Conservation (phyloP, 1,140 invertebrate genomes). For the Drosophila albomicans region DNA sequence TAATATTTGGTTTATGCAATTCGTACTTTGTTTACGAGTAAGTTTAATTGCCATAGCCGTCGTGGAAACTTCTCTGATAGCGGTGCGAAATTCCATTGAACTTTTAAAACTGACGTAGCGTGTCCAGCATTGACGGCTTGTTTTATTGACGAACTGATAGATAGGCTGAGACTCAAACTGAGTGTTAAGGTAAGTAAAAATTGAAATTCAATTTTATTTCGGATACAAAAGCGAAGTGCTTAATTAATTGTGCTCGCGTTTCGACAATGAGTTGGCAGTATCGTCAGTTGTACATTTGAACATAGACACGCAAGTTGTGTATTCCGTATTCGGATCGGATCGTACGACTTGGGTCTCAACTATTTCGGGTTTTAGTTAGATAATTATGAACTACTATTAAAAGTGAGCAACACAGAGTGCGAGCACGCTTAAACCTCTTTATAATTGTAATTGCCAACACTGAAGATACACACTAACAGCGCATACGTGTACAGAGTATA, state of each 20-base stretch:
- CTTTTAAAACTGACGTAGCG: constrained; percentile 73
- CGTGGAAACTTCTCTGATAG: neutral
- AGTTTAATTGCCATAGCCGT: constrained; percentile 47
- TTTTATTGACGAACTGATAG: constrained; percentile 18
- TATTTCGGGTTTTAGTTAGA: constrained; percentile 20
- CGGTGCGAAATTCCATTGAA: constrained; percentile 57
- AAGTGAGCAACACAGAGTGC: constrained; percentile 40
- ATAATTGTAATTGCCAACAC: neutral
- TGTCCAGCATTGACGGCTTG: constrained; percentile 31
- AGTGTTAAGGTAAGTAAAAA: constrained; percentile 31
- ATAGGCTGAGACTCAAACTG: neutral
- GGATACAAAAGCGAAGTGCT: constrained; percentile 59
- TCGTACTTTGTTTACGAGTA: constrained; percentile 37
- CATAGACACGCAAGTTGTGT: constrained; percentile 72
- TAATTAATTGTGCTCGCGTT: constrained; percentile 73
- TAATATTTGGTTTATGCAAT: constrained; percentile 15
- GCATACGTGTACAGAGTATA: constrained; percentile 9
- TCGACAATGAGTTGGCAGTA: constrained; percentile 74
- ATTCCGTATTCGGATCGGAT: constrained; percentile 18
- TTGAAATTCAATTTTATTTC: constrained; percentile 71
- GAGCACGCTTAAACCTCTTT: constrained; percentile 4
- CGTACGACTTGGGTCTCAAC: constrained; percentile 20
- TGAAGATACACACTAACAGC: neutral
- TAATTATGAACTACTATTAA: constrained; percentile 41
- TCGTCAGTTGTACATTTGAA: constrained; percentile 73